Evolutionary conservation across 2,113 vertebrate genomes (phyloP).

Genomic region (Struthio camelus): DNA sequence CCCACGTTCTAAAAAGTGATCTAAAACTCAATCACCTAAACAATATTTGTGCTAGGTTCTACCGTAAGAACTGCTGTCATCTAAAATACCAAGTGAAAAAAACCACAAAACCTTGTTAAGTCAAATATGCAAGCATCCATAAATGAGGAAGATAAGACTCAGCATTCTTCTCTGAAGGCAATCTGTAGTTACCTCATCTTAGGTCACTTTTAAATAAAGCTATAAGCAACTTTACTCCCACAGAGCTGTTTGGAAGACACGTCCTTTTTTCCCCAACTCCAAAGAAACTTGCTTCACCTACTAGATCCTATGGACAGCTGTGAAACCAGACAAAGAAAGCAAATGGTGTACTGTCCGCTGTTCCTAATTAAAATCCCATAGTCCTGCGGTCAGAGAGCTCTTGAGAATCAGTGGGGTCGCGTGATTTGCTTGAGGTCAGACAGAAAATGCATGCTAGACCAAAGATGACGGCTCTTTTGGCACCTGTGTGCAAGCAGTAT

Average conservation of each 20-base stretch:
- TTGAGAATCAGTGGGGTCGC: not conserved
- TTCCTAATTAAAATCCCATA: slow-evolving; percentile 52
- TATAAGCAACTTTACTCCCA: not conserved
- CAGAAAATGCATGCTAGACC: not conserved
- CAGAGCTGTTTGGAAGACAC: not conserved
- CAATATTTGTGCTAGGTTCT: not conserved
- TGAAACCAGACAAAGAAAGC: slow-evolving; percentile 3
- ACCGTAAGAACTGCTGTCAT: not conserved
- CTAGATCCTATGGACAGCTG: not conserved
- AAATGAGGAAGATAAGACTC: not conserved
- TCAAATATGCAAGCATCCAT: not conserved
- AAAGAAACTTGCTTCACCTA: not conserved
- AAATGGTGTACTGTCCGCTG: not conserved
- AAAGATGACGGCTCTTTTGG: not conserved
- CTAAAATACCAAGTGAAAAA: not conserved
- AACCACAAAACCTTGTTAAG: not conserved
- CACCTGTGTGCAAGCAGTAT: not conserved
- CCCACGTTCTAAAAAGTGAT: not conserved
- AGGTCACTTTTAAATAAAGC: not conserved
- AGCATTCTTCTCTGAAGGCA: not conserved
- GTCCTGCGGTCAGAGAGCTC: not conserved
- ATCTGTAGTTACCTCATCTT: not conserved
- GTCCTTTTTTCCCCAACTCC: not conserved
- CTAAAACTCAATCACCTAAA: not conserved
- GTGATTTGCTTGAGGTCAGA: slow-evolving; percentile 16